phyloP scores from a whole-genome alignment of 2,113 vertebrate genomes.

The Porphyrio hochstetteri region DNA sequence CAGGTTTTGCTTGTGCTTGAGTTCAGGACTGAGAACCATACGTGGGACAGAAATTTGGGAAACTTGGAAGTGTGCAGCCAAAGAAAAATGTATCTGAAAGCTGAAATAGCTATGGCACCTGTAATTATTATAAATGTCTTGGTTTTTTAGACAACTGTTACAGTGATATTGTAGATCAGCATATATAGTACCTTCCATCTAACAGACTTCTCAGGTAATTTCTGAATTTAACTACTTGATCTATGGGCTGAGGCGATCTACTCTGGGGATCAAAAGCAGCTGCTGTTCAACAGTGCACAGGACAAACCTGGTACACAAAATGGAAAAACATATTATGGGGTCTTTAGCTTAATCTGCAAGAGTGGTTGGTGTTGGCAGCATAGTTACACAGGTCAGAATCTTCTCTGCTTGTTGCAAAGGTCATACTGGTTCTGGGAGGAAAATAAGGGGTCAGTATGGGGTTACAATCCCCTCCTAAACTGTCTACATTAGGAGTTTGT shows the following conservation, averaged over 20 bases:
- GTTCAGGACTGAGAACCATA: background rate
- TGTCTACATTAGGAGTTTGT: background rate
- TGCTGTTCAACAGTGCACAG: background rate
- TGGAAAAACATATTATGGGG: background rate
- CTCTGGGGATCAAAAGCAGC: background rate
- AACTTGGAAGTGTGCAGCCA: background rate
- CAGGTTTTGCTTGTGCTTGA: background rate
- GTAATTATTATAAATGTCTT: background rate
- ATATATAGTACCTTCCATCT: background rate
- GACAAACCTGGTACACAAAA: background rate
- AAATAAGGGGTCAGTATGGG: background rate
- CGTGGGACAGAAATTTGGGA: background rate
- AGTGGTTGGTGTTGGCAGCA: background rate
- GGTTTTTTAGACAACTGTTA: background rate
- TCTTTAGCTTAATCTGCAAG: background rate
- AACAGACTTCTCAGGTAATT: background rate
- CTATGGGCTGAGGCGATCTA: background rate
- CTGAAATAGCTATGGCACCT: background rate
- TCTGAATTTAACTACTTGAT: background rate
- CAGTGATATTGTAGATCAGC: background rate
- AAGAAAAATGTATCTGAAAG: background rate
- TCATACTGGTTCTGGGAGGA: background rate
- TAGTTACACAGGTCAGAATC: background rate
- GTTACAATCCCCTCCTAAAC: background rate
- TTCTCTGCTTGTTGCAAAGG: background rate